These are phyloP conservation scores for Balanococcus diminutus DNA, from an alignment of 2,888 invertebrate species.

Conservation along the genomic window DNA sequence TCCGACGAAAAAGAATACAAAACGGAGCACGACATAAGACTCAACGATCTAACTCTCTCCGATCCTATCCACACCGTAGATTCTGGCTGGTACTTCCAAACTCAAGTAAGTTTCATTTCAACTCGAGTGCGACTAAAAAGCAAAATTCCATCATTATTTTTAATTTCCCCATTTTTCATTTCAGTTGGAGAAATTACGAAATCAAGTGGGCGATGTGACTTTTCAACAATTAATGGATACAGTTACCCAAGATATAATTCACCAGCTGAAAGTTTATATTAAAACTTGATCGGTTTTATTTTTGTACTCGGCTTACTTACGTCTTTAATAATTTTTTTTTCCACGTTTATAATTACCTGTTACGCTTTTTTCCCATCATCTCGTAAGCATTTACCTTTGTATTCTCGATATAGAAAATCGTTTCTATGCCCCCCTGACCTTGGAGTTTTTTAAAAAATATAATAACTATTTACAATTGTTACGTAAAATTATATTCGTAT, in stretches of 20 bases:
- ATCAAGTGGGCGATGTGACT: constrained; percentile 75
- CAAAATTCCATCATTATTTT: neutral
- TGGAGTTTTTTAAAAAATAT: neutral
- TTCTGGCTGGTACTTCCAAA: constrained; percentile 73
- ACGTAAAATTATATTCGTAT: constrained; percentile 32
- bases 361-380: neutral
- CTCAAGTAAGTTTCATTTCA: constrained; percentile 66
- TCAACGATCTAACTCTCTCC: constrained; percentile 70
- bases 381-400: constrained; percentile 9
- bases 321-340: neutral
- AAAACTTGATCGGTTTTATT: constrained; percentile 3
- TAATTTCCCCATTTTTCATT: constrained; percentile 59
- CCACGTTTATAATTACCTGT: neutral
- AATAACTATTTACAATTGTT: neutral
- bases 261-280: constrained; percentile 40
- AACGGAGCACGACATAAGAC: constrained; percentile 77
- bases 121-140: too few species aligned
- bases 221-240: constrained; percentile 67
- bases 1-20: constrained; percentile 67
- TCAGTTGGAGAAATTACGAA: constrained; percentile 73
- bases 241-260: constrained; percentile 50
- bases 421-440: neutral
- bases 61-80: constrained; percentile 84
- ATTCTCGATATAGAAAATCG: neutral
- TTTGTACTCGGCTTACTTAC: neutral